Base-by-base conservation (phyloP, 2,113 vertebrate genomes). In the Takifugu flavidus region DNA sequence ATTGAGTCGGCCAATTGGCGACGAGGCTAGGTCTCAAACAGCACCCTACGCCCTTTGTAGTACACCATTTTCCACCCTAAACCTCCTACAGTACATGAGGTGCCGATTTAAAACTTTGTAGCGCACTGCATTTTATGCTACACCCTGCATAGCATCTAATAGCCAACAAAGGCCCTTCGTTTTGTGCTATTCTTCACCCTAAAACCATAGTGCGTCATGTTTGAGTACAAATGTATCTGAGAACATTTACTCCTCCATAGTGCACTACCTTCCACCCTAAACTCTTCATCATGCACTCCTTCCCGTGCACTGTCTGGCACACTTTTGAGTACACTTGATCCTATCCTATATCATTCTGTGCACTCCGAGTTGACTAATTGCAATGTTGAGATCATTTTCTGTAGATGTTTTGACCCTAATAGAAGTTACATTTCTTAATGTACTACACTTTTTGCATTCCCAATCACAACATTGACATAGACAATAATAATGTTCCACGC, bases 11-110 rank as follows among this genome's bases (percentile, higher is more conserved):
- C 67, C 70, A 0, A 55, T 59, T 2, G 59, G 69, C 82, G 75
- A 60, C 65, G 68, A 73, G 82, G 78, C 72, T 29, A 15, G 56
- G 65, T 73, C 79, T 77, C 79, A 78, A 80, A 81, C 74, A 71
- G 67, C 83, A 82, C 78, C 75, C 80, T 64, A 44, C 46, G 46
- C 59, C 78, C 67, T 68, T 31, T 7, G 65, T 54, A 51, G 65
- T 68, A 57, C 77, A 59, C 63, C 15, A 8, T 20, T 12, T 42
- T 15, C 59, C 49, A 53, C 25, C 34, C 13, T 42, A 6, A 43
- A 53, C 45, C 56, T 4, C 2, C 28, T 46, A 2, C 11, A 49
- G 39, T 50, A 25, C 56, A 53, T 60, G 6, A 7, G 43, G 43
- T 20, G 39, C 27, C 39, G 46, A 28, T 53, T 45, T 44, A 0